Conservation (phyloP, 2,113 vertebrate species). For the Mobula birostris region DNA sequence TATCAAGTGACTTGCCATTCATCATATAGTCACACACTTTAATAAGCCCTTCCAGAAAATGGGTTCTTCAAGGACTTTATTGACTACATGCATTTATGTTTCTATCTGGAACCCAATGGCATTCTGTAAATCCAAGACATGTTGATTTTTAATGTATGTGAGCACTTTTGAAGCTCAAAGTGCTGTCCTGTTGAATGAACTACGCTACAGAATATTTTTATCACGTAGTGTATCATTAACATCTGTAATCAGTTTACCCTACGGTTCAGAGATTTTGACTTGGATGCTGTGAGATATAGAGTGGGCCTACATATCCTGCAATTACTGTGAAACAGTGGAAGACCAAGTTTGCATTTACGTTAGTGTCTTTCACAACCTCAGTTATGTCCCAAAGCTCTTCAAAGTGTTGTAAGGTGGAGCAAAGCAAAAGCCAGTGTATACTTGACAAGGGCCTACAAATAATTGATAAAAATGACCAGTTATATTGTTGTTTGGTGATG, state of each 20-base stretch:
- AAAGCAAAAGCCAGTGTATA: not conserved
- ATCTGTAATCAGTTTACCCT: not conserved
- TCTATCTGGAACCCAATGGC: not conserved
- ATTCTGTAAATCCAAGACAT: not conserved
- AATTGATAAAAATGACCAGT: not conserved
- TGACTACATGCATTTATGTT: not conserved
- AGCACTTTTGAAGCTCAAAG: not conserved
- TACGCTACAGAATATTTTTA: not conserved
- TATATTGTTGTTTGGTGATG: not conserved
- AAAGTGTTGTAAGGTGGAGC: not conserved
- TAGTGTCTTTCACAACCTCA: not conserved
- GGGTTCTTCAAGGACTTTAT: not conserved
- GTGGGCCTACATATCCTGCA: not conserved
- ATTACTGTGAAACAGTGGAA: not conserved
- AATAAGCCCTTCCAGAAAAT: not conserved
- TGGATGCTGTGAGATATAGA: not conserved
- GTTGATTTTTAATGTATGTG: not conserved
- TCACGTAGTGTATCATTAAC: not conserved
- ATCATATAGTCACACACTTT: not conserved
- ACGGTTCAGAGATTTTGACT: slow-evolving; percentile 14
- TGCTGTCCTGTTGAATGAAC: not conserved
- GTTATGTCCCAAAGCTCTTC: not conserved
- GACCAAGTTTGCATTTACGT: not conserved
- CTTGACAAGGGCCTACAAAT: not conserved
- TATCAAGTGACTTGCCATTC: not conserved